Evolutionary conservation across 2,113 vertebrate genomes (phyloP).

Genomic region (Ammodytes marinus): DNA sequence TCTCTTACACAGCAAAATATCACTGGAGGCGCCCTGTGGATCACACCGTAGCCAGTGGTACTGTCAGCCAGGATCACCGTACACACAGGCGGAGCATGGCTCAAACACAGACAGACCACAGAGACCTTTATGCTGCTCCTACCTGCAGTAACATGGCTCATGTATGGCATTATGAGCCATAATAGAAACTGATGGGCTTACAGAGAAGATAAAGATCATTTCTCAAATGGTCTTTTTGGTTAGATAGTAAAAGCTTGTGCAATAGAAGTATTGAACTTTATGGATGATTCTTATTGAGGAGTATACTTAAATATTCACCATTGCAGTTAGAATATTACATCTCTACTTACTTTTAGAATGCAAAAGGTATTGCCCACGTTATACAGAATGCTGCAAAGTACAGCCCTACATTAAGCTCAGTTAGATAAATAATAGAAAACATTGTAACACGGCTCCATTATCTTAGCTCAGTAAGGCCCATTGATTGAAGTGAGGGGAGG

Average conservation of each 20-base stretch:
- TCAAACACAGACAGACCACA: constrained; percentile 68
- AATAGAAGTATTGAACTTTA: constrained; percentile 7
- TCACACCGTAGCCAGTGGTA: constrained; percentile 58
- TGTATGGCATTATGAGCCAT: constrained; percentile 65
- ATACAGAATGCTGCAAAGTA: not conserved
- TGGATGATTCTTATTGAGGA: not conserved
- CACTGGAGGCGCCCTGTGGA: constrained; percentile 62
- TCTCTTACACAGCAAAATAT: constrained; percentile 56
- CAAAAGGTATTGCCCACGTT: not conserved
- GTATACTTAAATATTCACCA: not conserved
- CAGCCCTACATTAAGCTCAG: not conserved
- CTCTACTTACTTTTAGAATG: not conserved
- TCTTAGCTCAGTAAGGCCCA: constrained; percentile 3
- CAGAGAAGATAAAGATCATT: constrained; percentile 64
- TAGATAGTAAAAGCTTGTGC: not conserved
- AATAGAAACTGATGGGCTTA: constrained; percentile 69
- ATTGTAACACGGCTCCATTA: not conserved
- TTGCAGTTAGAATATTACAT: constrained; percentile 10
- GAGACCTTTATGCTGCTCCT: constrained; percentile 73
- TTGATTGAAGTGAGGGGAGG: not conserved
- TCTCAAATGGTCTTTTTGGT: constrained; percentile 15
- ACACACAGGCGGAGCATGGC: constrained; percentile 16
- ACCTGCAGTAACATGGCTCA: constrained; percentile 62
- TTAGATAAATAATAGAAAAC: not conserved
- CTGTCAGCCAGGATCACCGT: constrained; percentile 77